These are phyloP conservation scores for Cenopis cana DNA, from an alignment of 2,888 invertebrate species.

Conservation along the genomic window DNA sequence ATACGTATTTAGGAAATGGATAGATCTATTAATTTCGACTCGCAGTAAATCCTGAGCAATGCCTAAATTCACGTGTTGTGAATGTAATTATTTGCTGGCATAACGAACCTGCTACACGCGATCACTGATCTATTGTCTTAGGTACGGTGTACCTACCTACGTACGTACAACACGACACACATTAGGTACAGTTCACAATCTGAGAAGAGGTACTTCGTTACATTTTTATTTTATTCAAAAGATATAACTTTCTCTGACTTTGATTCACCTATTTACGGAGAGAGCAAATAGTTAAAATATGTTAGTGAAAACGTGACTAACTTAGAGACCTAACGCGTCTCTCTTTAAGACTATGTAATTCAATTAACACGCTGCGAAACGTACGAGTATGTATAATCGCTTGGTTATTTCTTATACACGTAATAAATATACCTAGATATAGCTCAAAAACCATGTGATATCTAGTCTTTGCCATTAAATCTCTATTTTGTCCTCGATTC, in stretches of 20 bases:
- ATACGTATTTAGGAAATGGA: constrained; percentile 16
- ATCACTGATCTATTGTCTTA: constrained; percentile 18
- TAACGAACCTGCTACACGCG: constrained; percentile 19
- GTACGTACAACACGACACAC: neutral
- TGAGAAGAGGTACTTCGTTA: constrained; percentile 14
- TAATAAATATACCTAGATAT: constrained; percentile 56
- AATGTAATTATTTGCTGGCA: constrained; percentile 19
- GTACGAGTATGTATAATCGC: constrained; percentile 52
- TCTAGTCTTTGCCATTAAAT: constrained; percentile 79
- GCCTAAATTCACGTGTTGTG: constrained; percentile 10
- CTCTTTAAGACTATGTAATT: constrained; percentile 2
- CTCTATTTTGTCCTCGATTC: constrained; percentile 41
- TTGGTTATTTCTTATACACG: constrained; percentile 58
- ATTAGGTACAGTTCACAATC: constrained; percentile 14
- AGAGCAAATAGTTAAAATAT: constrained; percentile 8
- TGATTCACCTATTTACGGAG: constrained; percentile 14
- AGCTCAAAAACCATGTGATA: constrained; percentile 83
- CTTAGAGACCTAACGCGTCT: neutral
- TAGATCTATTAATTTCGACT: constrained; percentile 9
- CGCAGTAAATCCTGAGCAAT: constrained; percentile 11
- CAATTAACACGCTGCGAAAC: constrained; percentile 13
- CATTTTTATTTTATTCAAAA: constrained; percentile 4
- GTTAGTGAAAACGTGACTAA: too few species aligned
- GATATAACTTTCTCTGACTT: constrained; percentile 14
- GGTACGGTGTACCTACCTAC: neutral